These are phyloP conservation scores for Rhaphigaster nebulosa DNA, from an alignment of 2,888 invertebrate species.

Conservation along the genomic window DNA sequence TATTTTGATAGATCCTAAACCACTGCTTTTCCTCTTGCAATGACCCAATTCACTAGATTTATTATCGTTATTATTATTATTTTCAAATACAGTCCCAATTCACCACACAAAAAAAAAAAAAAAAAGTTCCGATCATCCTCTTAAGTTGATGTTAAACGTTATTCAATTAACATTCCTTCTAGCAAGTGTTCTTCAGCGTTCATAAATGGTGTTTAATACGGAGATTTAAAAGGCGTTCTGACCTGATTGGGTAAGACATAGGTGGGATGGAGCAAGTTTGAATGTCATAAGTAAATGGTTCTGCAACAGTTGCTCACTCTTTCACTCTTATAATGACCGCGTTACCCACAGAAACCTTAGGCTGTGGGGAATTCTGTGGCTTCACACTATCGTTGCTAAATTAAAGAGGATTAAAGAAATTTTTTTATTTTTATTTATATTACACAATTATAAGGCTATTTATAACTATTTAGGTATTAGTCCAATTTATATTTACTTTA, in stretches of 20 bases:
- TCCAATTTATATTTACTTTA: too few species aligned
- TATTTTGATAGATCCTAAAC: too few species aligned
- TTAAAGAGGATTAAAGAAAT: neutral
- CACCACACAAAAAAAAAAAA: too few species aligned
- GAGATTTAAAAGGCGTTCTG: neutral
- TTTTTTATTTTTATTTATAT: too few species aligned
- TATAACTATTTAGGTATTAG: too few species aligned
- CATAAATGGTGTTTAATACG: neutral
- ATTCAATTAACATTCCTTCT: neutral
- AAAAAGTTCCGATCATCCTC: too few species aligned
- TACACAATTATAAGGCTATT: too few species aligned
- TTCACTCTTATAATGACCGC: neutral
- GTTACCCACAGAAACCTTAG: neutral
- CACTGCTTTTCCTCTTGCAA: too few species aligned
- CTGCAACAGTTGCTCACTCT: neutral
- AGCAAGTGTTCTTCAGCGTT: neutral
- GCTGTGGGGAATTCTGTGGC: neutral
- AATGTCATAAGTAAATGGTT: slow-evolving; percentile 45
- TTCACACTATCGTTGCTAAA: neutral
- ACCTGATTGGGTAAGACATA: slow-evolving; percentile 1
- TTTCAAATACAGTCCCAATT: too few species aligned
- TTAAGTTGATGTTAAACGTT: too few species aligned
- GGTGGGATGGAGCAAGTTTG: slow-evolving; percentile 17
- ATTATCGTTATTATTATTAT: too few species aligned
- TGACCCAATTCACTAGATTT: too few species aligned